Evolutionary conservation across 1,140 invertebrate genomes (phyloP).

Genomic region (Trichonephila clavata): DNA sequence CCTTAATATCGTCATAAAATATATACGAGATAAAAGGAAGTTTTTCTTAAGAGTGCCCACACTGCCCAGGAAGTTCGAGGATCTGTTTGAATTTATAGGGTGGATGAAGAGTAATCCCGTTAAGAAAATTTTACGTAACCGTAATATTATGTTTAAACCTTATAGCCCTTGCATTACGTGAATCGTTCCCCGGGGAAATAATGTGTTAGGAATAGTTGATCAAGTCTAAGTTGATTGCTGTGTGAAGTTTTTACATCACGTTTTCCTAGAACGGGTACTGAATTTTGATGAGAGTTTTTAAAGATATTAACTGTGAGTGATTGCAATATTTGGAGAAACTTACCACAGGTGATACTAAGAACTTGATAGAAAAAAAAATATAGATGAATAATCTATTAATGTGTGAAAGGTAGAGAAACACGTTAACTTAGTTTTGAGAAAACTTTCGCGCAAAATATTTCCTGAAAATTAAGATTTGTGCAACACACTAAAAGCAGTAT

Average conservation of each 20-base stretch:
- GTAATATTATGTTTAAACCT: neutral
- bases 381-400: too few species aligned
- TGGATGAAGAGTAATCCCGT: neutral
- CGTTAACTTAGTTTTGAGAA: too few species aligned
- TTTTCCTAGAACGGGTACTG: neutral
- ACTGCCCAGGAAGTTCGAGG: neutral
- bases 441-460: too few species aligned
- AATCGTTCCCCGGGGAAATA: neutral
- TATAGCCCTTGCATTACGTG: neutral
- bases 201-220: neutral
- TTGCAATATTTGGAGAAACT: neutral
- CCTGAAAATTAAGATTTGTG: too few species aligned
- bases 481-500: too few species aligned
- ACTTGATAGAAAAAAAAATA: too few species aligned
- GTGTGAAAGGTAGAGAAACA: too few species aligned
- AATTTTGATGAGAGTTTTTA: neutral
- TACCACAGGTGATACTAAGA: too few species aligned
- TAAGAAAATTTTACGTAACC: neutral
- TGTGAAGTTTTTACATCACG: neutral
- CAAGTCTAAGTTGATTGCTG: neutral
- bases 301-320: neutral
- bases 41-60: neutral
- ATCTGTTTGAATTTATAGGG: constrained; percentile 10
- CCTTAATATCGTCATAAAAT: neutral
- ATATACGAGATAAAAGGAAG: constrained; percentile 7